phyloP scores from a whole-genome alignment of 2,113 vertebrate species.

The Phyllopteryx taeniolatus region DNA sequence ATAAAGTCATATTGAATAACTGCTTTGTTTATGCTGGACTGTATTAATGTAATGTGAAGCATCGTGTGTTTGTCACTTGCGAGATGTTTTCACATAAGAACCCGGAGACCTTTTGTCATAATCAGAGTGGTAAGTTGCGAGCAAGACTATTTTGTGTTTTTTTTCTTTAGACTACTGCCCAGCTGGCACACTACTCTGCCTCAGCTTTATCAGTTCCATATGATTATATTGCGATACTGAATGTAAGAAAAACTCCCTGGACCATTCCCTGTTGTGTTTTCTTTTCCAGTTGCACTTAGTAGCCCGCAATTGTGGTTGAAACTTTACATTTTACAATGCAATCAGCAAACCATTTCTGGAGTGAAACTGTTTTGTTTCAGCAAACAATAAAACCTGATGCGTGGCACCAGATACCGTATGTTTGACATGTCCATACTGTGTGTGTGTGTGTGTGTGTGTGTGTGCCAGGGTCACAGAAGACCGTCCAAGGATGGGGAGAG shows the following conservation, averaged over 20 bases:
- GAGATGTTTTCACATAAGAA: background rate
- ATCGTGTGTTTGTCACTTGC: slow-evolving; percentile 10
- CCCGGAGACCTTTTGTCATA: background rate
- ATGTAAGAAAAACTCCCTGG: slow-evolving; percentile 15
- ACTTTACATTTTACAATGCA: background rate
- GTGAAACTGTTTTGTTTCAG: slow-evolving; percentile 4
- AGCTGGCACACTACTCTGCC: slow-evolving; percentile 1
- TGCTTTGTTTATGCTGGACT: slow-evolving; percentile 36
- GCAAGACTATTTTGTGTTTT: background rate
- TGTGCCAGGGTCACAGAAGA: slow-evolving; percentile 8
- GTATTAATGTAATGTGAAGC: slow-evolving; percentile 43
- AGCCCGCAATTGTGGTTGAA: background rate
- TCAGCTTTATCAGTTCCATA: slow-evolving; percentile 36
- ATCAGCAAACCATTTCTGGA: background rate
- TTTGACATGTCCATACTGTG: background rate
- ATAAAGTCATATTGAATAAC: slow-evolving; percentile 20
- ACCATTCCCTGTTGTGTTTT: slow-evolving; percentile 7
- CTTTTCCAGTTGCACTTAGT: background rate
- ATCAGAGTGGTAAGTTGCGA: background rate
- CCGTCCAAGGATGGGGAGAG: slow-evolving; percentile 32
- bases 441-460: background rate
- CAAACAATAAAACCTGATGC: slow-evolving; percentile 10
- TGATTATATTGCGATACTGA: slow-evolving; percentile 8
- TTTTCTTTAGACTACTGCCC: background rate
- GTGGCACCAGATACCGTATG: slow-evolving; percentile 3